These are phyloP conservation scores for Ammospiza maritima DNA, from an alignment of 2,797 vertebrate species.

Conservation along the genomic window DNA sequence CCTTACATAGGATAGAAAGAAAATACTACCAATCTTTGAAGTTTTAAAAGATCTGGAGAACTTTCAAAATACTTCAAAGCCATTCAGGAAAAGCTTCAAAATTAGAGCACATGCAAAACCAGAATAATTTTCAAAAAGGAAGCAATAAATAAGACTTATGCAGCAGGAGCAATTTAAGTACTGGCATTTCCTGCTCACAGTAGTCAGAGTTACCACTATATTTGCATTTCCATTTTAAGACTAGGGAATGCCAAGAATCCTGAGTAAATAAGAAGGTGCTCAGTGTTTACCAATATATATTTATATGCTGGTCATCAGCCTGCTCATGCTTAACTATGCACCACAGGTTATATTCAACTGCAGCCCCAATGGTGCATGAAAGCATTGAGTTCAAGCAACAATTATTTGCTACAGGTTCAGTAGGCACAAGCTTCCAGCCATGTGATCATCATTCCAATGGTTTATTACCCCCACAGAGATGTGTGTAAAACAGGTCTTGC, in stretches of 20 bases:
- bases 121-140: neutral
- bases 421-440: slow-evolving; percentile 37
- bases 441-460: neutral
- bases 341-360: neutral
- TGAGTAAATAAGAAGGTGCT: slow-evolving; percentile 46
- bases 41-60: slow-evolving; percentile 14
- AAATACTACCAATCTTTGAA: slow-evolving; percentile 2
- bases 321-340: slow-evolving; percentile 33
- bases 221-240: slow-evolving; percentile 45
- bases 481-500: neutral
- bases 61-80: slow-evolving; percentile 55
- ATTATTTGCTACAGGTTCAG: slow-evolving; percentile 1
- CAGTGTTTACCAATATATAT: neutral
- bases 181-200: slow-evolving; percentile 24
- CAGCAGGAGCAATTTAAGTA: slow-evolving; percentile 17
- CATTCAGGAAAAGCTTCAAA: slow-evolving; percentile 62
- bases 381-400: slow-evolving; percentile 30
- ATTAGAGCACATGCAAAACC: slow-evolving; percentile 55
- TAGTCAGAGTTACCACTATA: neutral
- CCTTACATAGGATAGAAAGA: neutral
- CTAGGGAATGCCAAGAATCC: slow-evolving; percentile 30
- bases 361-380: neutral
- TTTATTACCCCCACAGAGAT: neutral
- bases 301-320: slow-evolving; percentile 6
- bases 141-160: slow-evolving; percentile 41